Evolutionary conservation across 2,113 vertebrate species (phyloP), one percentile per base, ranked within the genome.

Genomic region (Gadus macrocephalus): DNA sequence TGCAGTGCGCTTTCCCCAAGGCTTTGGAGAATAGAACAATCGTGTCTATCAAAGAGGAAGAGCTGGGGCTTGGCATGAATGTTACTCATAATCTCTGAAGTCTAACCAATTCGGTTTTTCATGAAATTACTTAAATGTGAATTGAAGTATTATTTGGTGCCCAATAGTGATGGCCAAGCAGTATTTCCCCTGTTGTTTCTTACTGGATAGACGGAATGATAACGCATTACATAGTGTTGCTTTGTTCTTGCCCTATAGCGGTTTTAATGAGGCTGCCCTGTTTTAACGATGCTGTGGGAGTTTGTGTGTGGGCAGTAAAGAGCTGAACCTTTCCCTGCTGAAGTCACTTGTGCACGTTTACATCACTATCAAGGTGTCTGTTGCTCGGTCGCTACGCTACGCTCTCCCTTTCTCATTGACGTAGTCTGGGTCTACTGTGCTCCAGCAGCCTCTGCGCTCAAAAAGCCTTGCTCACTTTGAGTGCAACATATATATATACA

Each of bases 1-100:
- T 91, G 0, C 72, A 63, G 4, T 96, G 95, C 0, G 72, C 72
- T 0, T 15, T 53, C 6, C 94, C 93, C 6, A 49, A 49, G 42
- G 42, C 42, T 49, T 49, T 49, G 42, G 42, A 49, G 11, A 49
- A 49, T 14, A 7, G 42, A 14, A 49, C 42, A 49, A 49, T 49
- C 12, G 42, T 14, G 42, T 49, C 42, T 9, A 12, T 49, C 2
- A 49, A 49, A 49, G 12, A 49, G 42, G 42, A 49, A 49, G 42
- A 49, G 42, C 42, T 49, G 31, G 31, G 31, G 31, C 31, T 35
- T 35, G 6, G 31, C 31, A 1, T 9, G 42, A 49, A 49, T 49
- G 42, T 49, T 49, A 49, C 6, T 49, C 9, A 49, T 49, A 49
- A 49, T 49, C 42, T 49, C 42, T 12, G 42, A 49, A 49, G 12